Base-by-base conservation (phyloP, 53 echinoderm and acorn worm genomes). In the Holothuria leucospilota region DNA sequence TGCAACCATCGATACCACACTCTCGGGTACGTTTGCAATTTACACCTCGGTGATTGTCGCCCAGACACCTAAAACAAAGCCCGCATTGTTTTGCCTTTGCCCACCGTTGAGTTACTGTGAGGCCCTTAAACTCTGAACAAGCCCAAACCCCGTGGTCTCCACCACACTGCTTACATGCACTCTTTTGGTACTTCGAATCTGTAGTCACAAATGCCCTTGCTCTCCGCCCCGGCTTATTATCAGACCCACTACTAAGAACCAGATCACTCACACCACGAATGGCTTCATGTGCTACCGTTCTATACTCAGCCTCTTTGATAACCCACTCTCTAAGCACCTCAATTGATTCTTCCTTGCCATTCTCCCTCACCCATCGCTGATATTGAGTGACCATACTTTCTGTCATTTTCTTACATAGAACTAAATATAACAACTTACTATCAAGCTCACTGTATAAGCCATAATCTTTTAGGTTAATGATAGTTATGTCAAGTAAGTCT, bases 211-310 rank as follows among this genome's bases (percentile, higher is more conserved):
- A 79, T 20, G 61, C 34, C 34, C 3, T 34, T 34, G 1, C 34
- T 34, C 34, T 34, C 34, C 34, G 34, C 34, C 34, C 34, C 20
- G 61, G 1, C 60, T 58, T 29, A 26, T 20, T 15, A 9, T 51
- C 4, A 26, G 27, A 5, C 24, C 38, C 61, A 15, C 80, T 28
- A 20, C 38, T 29, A 29, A 61, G 34, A 7, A 23, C 23, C 4
- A 79, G 8, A 2, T 61, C 62, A 61, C 60, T 29, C 15, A 29
- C 80, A n/a, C n/a, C n/a, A 4, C 59, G 60, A 28, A 79, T 59
- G 59, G 60, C 62, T 61, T 79, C 80, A 79, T 61, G 29, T 26
- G 80, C 80, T 34, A 78, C 80, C 14, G 34, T 79, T 7, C 80
- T 26, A 39, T 59, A 61, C 60, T 61, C 62, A 28, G 80, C 59